Percentiles rank a stretch among this genome's conserved stretches.
Conservation (phyloP, 1,140 invertebrate species). For the Daktulosphaira vitifoliae region DNA sequence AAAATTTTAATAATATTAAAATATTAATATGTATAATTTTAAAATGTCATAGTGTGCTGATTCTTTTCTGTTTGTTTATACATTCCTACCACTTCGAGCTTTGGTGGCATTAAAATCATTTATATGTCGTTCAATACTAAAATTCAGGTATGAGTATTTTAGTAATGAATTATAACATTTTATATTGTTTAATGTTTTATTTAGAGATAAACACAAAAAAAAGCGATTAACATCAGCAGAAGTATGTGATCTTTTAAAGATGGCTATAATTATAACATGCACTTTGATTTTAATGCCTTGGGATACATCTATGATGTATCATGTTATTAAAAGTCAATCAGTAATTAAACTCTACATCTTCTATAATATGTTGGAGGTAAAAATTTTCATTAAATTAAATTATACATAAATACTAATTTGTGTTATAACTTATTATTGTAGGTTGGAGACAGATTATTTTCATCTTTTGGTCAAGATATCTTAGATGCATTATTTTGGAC, state of each 20-base stretch:
- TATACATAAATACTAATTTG: not conserved
- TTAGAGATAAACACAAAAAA: conserved; percentile 8
- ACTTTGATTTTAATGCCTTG: conserved; percentile 79
- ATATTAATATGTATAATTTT: not conserved
- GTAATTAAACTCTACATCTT: conserved; percentile 99
- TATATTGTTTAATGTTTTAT: not conserved
- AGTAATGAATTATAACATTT: not conserved
- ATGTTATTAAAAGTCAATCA: conserved; percentile 95
- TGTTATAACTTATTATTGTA: conserved; percentile 38
- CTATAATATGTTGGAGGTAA: conserved; percentile 97
- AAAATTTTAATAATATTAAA: not conserved
- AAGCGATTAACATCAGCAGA: conserved; percentile 74
- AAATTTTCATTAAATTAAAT: conserved; percentile 18
- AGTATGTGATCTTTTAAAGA: conserved; percentile 93
- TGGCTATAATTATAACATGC: conserved; percentile 74
- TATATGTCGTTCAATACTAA: conserved; percentile 58
- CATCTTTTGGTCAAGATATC: conserved; percentile 96
- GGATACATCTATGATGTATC: conserved; percentile 98
- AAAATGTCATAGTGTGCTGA: conserved; percentile 71
- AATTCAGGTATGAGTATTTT: conserved; percentile 56
- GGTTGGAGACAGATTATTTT: conserved; percentile 87
- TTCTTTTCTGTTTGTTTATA: conserved; percentile 95
- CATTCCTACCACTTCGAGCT: conserved; percentile 91
- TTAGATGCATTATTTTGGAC: conserved; percentile 97
- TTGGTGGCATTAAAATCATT: conserved; percentile 74